Conservation (phyloP, 1,140 invertebrate genomes). For the Conus betulinus region DNA sequence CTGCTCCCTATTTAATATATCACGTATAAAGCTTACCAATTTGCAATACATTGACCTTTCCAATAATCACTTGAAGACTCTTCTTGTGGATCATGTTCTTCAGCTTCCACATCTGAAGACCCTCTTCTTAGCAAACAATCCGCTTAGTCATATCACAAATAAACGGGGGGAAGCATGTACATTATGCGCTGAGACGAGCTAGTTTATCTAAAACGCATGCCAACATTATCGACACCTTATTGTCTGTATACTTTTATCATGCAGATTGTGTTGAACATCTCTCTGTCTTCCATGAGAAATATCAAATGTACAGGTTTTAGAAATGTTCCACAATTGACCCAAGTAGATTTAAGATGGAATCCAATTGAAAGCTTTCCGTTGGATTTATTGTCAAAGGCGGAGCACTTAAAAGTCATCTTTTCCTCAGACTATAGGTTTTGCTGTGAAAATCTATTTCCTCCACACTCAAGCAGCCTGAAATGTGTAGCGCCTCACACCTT, state of each 20-base stretch:
- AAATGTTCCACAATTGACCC: no score
- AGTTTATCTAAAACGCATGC: not conserved
- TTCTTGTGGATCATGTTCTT: not conserved
- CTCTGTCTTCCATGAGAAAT: not conserved
- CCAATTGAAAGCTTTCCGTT: no score
- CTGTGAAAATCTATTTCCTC: no score
- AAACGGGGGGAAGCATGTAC: not conserved
- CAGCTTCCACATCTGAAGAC: slow-evolving; percentile 22
- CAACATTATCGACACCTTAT: not conserved
- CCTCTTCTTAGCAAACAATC: slow-evolving; percentile 24
- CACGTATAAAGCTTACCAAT: not conserved
- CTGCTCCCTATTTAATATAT: slow-evolving; percentile 3
- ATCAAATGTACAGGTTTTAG: not conserved
- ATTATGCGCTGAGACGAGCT: not conserved
- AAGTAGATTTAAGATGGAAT: no score
- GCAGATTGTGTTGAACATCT: not conserved
- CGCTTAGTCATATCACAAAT: not conserved
- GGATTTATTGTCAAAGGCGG: no score
- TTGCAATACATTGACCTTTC: slow-evolving; percentile 20
- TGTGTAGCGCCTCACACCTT: no score
- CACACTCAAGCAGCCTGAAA: no score
- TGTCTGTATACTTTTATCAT: slow-evolving; percentile 20
- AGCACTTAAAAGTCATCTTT: slow-evolving; percentile 21
- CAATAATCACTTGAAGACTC: slow-evolving; percentile 24
- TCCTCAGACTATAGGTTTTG: no score